phyloP scores from a whole-genome alignment of 2,113 vertebrate species.

The Spilogale gracilis region DNA sequence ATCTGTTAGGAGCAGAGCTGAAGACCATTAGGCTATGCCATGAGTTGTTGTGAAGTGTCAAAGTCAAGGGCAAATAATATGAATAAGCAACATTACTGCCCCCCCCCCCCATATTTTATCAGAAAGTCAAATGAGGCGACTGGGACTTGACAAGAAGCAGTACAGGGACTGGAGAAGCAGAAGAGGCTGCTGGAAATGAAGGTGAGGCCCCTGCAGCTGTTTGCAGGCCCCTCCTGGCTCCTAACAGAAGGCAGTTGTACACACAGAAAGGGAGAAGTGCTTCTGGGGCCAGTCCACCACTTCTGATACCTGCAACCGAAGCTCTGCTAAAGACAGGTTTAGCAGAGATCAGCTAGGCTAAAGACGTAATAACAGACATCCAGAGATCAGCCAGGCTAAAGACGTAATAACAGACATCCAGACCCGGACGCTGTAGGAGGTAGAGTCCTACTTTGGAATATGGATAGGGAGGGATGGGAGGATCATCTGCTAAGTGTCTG shows the following conservation, averaged over 20 bases:
- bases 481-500: background rate
- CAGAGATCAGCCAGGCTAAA: background rate
- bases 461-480: background rate
- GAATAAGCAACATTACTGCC: background rate
- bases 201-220: rapidly evolving
- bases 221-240: background rate
- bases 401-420: background rate
- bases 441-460: background rate
- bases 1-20: background rate
- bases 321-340: no score
- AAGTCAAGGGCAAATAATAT: background rate
- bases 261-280: background rate
- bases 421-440: background rate
- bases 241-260: background rate
- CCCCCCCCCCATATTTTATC: background rate
- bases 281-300: background rate
- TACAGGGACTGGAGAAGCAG: background rate
- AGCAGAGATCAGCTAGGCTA: no score
- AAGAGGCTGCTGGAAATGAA: background rate
- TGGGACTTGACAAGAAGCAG: background rate
- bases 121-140: background rate
- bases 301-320: background rate
- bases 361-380: background rate
- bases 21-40: background rate
- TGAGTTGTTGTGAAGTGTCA: background rate